Evolutionary conservation across 2,888 invertebrate species (phyloP), one percentile per base, ranked within the genome.

Genomic region (Lomographa bimaculata): DNA sequence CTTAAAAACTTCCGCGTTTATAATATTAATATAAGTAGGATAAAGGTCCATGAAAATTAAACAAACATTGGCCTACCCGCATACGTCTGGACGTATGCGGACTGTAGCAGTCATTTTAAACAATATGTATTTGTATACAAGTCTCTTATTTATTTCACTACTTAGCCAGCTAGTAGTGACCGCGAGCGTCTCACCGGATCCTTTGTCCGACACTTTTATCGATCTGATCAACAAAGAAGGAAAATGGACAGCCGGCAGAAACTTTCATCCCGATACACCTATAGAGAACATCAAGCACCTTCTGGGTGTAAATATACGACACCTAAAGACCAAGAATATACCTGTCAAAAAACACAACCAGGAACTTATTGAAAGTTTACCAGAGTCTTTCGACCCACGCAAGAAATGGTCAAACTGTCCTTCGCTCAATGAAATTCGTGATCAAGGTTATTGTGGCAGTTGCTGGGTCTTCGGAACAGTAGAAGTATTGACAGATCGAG

Each of bases 401-500:
- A 83, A 90, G 26, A 86, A 94, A 41, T 97, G 97, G 97, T 92
- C 96, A 0, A 68, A 95, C 59, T 97, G 97, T 65, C 95, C 96
- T 0, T 95, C 96, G 2, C 92, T 98, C 54, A 89, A 89, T 30
- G 95, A 96, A 82, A 92, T 97, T 37, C 90, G 96, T 50, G 96
- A 96, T 78, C 96, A 97, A 51, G 96, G 95, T 2, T 93, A 94
- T 5, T 98, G 97, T 70, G 97, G 97, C 7, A 97, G 96, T 16
- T 98, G 98, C 81, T 97, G 97, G 97, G 97, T 96, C 1, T 96
- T 97, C 72, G 97, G 95, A 14, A 96, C 97, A 2, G 96, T 95
- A 0, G 96, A 96, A 77, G 95, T 96, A 0, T 97, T 97, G 94
- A 95, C 96, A 1, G 97, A 97, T 77, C 90, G 97, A 30, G 91